These are phyloP conservation scores for Andrena bucephala DNA, from an alignment of 2,888 invertebrate genomes.

Conservation along the genomic window DNA sequence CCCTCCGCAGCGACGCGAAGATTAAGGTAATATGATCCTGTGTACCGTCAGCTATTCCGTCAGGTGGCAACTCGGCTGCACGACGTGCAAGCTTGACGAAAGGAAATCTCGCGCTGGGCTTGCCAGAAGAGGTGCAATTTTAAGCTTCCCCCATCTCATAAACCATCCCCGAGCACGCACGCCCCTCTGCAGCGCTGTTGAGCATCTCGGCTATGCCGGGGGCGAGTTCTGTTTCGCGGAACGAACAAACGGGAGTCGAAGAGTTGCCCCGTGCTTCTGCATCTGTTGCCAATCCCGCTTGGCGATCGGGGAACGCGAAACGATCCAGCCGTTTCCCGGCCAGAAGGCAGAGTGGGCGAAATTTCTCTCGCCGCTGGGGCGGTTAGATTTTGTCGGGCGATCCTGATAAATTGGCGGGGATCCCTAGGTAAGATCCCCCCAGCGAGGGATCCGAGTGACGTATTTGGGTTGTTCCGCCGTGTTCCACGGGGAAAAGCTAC, in stretches of 20 bases:
- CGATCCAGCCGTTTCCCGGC: background rate
- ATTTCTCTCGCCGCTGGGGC: constrained; percentile 13
- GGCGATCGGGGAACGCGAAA: background rate
- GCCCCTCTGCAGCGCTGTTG: too few species aligned
- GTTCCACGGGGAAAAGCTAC: constrained; percentile 2
- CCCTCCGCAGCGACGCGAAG: constrained; percentile 13
- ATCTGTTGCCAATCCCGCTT: background rate
- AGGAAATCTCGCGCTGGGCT: constrained; percentile 7
- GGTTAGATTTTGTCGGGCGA: constrained; percentile 43
- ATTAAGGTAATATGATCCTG: constrained; percentile 67
- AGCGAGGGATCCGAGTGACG: constrained; percentile 45
- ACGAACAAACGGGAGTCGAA: background rate
- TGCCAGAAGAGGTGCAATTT: constrained; percentile 46
- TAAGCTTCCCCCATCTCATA: background rate
- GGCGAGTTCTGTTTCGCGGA: too few species aligned
- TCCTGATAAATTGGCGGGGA: constrained; percentile 56
- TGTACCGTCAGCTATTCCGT: constrained; percentile 69
- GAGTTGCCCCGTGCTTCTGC: background rate
- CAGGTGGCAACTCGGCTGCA: constrained; percentile 51
- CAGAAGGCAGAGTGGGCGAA: background rate
- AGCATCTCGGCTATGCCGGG: too few species aligned
- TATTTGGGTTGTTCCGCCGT: constrained; percentile 49
- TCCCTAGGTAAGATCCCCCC: constrained; percentile 36
- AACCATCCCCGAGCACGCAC: too few species aligned
- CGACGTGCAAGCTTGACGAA: background rate